A percentile compares a stretch with the other conserved stretches of the same genome.
Evolutionary conservation across 2,113 vertebrate genomes (phyloP).

Genomic region (Chamaetylas fuelleborni): DNA sequence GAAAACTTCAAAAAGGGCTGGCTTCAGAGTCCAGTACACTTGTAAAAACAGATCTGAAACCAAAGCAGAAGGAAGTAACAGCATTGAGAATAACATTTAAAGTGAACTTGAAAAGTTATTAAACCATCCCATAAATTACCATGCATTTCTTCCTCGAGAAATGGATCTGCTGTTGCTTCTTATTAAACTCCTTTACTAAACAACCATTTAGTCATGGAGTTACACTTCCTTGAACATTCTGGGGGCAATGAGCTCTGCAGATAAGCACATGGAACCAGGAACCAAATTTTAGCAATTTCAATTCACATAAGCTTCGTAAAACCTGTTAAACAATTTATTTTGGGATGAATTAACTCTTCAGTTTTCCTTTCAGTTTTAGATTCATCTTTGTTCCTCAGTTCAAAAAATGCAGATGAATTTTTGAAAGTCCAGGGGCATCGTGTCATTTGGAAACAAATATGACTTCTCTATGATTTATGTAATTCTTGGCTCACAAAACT

Average conservation of each 20-base stretch:
- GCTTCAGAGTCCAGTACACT: slow-evolving; percentile 29
- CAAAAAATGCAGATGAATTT: background rate
- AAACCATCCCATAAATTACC: slow-evolving; percentile 50
- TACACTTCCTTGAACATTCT: slow-evolving; percentile 34
- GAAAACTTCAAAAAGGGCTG: slow-evolving; percentile 12
- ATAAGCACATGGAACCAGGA: slow-evolving; percentile 14
- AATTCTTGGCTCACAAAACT: background rate
- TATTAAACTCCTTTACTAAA: slow-evolving; percentile 41
- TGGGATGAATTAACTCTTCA: background rate
- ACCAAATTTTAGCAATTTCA: slow-evolving; percentile 24
- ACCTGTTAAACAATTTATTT: background rate
- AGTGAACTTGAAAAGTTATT: slow-evolving; percentile 58
- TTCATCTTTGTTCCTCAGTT: background rate
- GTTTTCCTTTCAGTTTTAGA: background rate
- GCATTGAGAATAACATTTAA: slow-evolving; percentile 14
- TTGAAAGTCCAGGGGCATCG: background rate
- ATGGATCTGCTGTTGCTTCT: slow-evolving; percentile 34
- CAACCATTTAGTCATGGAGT: slow-evolving; percentile 35
- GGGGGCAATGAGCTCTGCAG: slow-evolving; percentile 9
- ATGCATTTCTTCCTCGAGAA: slow-evolving; percentile 36
- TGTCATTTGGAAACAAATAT: background rate
- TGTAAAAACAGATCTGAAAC: slow-evolving; percentile 41
- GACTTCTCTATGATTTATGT: background rate
- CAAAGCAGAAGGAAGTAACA: slow-evolving; percentile 22
- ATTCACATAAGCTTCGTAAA: background rate